Evolutionary conservation across 2,888 invertebrate genomes (phyloP).

Genomic region (Stictocephala bisonia): DNA sequence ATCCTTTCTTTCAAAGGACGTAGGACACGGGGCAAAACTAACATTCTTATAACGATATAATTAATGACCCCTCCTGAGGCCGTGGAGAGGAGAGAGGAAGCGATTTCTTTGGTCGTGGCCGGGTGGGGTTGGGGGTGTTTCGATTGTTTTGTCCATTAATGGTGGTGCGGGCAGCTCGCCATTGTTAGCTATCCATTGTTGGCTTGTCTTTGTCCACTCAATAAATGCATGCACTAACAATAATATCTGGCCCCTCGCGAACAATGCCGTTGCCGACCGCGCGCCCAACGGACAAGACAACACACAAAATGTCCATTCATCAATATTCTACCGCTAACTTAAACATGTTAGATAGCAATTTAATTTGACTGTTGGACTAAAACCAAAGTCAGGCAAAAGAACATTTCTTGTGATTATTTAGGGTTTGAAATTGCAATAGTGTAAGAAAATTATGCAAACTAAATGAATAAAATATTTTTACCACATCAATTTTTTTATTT

Average conservation of each 20-base stretch:
- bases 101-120: conserved; percentile 28
- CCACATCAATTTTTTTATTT: too few species aligned
- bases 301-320: too few species aligned
- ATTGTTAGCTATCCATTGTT: conserved; percentile 54
- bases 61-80: conserved; percentile 21
- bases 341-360: too few species aligned
- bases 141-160: conserved; percentile 47
- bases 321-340: too few species aligned
- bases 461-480: too few species aligned
- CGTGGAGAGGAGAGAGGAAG: conserved; percentile 24
- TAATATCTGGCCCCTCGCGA: conserved; percentile 49
- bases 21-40: background rate
- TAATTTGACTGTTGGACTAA: too few species aligned
- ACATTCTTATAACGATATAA: conserved; percentile 20
- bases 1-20: background rate
- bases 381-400: too few species aligned
- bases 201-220: conserved; percentile 54
- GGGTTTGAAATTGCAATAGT: too few species aligned
- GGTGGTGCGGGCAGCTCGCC: conserved; percentile 50
- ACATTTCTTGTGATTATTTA: too few species aligned
- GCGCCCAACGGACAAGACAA: conserved; percentile 31
- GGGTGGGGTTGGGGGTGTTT: background rate
- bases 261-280: too few species aligned
- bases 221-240: conserved; percentile 56
- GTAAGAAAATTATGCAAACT: too few species aligned